These are phyloP conservation scores for Esox masquinongy DNA, from an alignment of 2,797 vertebrate genomes.

Conservation along the genomic window DNA sequence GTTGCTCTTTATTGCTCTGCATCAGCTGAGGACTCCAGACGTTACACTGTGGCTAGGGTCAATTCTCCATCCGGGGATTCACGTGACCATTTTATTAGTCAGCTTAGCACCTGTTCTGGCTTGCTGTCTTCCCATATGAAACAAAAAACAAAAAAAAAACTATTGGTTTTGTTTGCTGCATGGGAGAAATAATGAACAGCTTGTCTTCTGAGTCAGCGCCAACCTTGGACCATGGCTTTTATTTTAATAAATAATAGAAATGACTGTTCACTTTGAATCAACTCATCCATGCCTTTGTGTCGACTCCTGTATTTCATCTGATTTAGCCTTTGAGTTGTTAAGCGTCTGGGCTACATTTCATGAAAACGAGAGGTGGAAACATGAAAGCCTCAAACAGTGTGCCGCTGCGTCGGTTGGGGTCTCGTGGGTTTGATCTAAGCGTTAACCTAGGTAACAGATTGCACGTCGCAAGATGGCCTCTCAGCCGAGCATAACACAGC, in stretches of 20 bases:
- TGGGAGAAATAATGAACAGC: slow-evolving; percentile 26
- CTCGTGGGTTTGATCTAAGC: background rate
- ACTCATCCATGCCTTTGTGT: slow-evolving; percentile 17
- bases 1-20: background rate
- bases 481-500: background rate
- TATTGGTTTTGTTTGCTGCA: slow-evolving; percentile 11
- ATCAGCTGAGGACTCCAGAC: slow-evolving; percentile 15
- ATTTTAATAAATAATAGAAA: slow-evolving; percentile 23
- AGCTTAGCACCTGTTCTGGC: slow-evolving; percentile 22
- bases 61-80: background rate
- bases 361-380: background rate
- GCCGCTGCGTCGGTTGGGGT: background rate
- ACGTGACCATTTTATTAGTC: slow-evolving; percentile 19
- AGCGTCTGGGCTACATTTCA: background rate
- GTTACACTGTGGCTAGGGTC: slow-evolving; percentile 11
- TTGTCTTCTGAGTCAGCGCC: slow-evolving; percentile 32
- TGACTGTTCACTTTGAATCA: slow-evolving; percentile 41
- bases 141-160: slow-evolving; percentile 37
- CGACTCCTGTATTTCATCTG: slow-evolving; percentile 26
- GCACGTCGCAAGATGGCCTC: slow-evolving; percentile 18
- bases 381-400: background rate
- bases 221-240: slow-evolving; percentile 18
- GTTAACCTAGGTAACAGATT: slow-evolving; percentile 20
- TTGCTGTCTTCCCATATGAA: slow-evolving; percentile 26
- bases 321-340: slow-evolving; percentile 1